These are phyloP conservation scores for Drosophila buzzatii DNA, from an alignment of 2,888 invertebrate species.

Conservation along the genomic window DNA sequence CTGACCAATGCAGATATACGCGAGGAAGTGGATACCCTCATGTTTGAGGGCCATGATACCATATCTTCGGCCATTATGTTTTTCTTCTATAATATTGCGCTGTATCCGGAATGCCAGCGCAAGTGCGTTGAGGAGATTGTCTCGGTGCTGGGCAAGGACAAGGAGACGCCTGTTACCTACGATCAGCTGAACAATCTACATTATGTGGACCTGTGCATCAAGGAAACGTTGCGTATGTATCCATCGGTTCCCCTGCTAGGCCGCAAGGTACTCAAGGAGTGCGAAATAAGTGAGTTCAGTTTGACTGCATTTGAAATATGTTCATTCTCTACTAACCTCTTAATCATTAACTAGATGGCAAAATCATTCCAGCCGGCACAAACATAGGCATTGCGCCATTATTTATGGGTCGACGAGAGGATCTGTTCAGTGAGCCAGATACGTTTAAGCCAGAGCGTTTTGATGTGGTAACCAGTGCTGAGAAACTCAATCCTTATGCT, in stretches of 20 bases:
- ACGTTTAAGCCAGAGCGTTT: conserved; percentile 84
- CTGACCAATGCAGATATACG: conserved; percentile 88
- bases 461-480: conserved; percentile 74
- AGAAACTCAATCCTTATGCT: conserved; percentile 83
- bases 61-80: conserved; percentile 86
- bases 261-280: conserved; percentile 81
- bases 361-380: conserved; percentile 83
- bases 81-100: conserved; percentile 86
- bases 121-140: conserved; percentile 86
- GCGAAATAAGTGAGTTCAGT: conserved; percentile 82
- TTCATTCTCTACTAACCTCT: neutral
- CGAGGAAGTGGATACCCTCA: conserved; percentile 91
- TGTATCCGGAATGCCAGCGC: conserved; percentile 85
- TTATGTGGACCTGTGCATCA: conserved; percentile 84
- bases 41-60: conserved; percentile 89
- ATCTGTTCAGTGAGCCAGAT: conserved; percentile 79
- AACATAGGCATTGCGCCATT: conserved; percentile 83
- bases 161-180: conserved; percentile 77
- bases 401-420: conserved; percentile 77
- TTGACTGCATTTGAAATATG: neutral
- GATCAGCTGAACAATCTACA: conserved; percentile 81
- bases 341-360: conserved; percentile 77
- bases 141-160: conserved; percentile 83
- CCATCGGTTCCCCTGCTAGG: conserved; percentile 84
- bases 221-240: conserved; percentile 84